Evolutionary conservation across 2,888 invertebrate genomes (phyloP).

Genomic region (Pristionchus arcanus): DNA sequence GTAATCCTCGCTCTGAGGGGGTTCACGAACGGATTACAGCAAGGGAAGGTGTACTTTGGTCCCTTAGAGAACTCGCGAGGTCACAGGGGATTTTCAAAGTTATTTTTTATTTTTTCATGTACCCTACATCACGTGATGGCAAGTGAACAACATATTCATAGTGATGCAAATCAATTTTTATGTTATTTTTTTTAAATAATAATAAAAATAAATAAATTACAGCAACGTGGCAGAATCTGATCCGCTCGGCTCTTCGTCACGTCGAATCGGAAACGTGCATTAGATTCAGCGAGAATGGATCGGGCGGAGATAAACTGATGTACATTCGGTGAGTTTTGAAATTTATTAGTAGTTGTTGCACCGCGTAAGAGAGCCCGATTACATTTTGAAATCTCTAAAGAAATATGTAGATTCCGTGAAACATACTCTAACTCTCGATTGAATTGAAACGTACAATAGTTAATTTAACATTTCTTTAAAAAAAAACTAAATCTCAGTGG

Average conservation of each 20-base stretch:
- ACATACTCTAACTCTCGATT: not conserved
- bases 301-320: conserved; percentile 63
- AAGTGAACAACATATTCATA: too few species aligned
- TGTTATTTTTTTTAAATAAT: too few species aligned
- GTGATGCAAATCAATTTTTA: too few species aligned
- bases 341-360: too few species aligned
- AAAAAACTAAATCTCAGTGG: conserved; percentile 59
- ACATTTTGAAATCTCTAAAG: too few species aligned
- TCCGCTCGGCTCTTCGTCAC: conserved; percentile 70
- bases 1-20: not conserved
- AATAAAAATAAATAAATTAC: conserved; percentile 23
- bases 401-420: not conserved
- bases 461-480: too few species aligned
- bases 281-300: conserved; percentile 72
- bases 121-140: too few species aligned
- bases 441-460: too few species aligned
- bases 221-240: conserved; percentile 71
- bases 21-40: conserved; percentile 7
- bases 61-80: not conserved
- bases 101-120: too few species aligned
- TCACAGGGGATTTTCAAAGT: not conserved
- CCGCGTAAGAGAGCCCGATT: not conserved
- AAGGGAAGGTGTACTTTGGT: not conserved
- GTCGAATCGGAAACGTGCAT: conserved; percentile 75
- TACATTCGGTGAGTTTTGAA: conserved; percentile 57